phyloP scores from a whole-genome alignment of 37 sponge, comb jelly and placozoan genomes.

The Axinella damicornis region DNA sequence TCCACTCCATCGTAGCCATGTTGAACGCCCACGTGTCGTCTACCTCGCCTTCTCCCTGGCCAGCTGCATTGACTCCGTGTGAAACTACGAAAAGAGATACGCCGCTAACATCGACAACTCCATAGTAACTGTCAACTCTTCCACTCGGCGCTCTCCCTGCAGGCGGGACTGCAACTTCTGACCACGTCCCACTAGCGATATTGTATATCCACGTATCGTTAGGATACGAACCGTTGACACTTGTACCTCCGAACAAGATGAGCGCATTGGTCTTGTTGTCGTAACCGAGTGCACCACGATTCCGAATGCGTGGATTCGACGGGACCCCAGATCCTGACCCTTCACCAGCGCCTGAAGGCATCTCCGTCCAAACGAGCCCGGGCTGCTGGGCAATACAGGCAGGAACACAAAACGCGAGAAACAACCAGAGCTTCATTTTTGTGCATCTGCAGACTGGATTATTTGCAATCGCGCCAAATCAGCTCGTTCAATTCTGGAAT shows the following conservation, averaged over 20 bases:
- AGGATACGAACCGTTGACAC: not conserved
- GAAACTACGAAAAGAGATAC: constrained; percentile 54
- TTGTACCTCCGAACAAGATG: constrained; percentile 31
- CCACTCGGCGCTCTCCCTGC: not conserved
- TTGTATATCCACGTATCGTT: constrained; percentile 44
- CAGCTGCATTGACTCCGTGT: not conserved
- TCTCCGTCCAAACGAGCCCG: too few relatives aligned
- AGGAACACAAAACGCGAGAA: too few relatives aligned
- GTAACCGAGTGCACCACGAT: constrained; percentile 39
- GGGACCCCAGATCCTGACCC: too few relatives aligned
- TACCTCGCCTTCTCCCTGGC: not conserved
- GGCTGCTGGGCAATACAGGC: too few relatives aligned
- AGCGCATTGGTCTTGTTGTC: not conserved
- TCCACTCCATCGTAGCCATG: constrained; percentile 21
- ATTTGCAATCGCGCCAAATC: too few relatives aligned
- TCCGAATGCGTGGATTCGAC: too few relatives aligned
- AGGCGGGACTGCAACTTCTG: not conserved
- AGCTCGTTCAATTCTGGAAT: too few relatives aligned
- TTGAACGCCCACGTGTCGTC: constrained; percentile 59
- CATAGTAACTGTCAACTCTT: constrained; percentile 10
- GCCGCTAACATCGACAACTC: constrained; percentile 38
- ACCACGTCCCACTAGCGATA: constrained; percentile 11
- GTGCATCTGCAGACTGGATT: too few relatives aligned
- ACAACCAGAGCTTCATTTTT: too few relatives aligned
- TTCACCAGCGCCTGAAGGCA: too few relatives aligned